These are phyloP conservation scores for Halictus rubicundus DNA, from an alignment of 1,140 invertebrate species.

Conservation along the genomic window DNA sequence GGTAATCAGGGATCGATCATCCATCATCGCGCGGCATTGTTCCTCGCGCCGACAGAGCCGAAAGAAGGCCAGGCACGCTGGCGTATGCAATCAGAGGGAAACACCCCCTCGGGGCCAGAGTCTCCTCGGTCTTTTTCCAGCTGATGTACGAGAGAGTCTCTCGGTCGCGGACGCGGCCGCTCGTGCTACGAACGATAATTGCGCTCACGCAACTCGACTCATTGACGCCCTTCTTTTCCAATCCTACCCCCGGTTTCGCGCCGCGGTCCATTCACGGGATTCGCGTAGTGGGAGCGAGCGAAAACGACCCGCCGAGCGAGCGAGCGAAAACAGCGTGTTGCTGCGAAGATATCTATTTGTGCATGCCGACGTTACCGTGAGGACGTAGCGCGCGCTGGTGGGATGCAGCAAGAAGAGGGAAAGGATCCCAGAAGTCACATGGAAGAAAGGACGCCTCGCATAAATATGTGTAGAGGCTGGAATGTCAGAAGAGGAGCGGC, in stretches of 20 bases:
- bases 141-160: background rate
- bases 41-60: background rate
- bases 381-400: background rate
- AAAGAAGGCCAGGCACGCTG: background rate
- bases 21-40: background rate
- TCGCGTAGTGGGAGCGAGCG: background rate
- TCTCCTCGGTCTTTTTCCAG: slow-evolving; percentile 5
- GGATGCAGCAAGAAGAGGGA: background rate
- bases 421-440: slow-evolving; percentile 32
- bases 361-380: slow-evolving; percentile 61
- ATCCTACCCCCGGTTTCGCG: slow-evolving; percentile 20
- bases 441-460: slow-evolving; percentile 44
- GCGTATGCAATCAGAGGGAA: background rate
- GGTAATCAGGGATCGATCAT: slow-evolving; percentile 9
- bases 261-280: slow-evolving; percentile 73
- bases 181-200: slow-evolving; percentile 67
- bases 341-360: slow-evolving; percentile 65
- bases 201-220: slow-evolving; percentile 69
- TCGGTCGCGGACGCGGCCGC: slow-evolving; percentile 9
- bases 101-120: background rate
- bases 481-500: slow-evolving; percentile 49
- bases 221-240: slow-evolving; percentile 67
- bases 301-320: background rate
- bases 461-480: slow-evolving; percentile 46
- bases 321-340: background rate